Percentiles rank a stretch among this genome's conserved stretches.
Evolutionary conservation across 2,113 vertebrate genomes (phyloP).

Genomic region (Calyptomena viridis): DNA sequence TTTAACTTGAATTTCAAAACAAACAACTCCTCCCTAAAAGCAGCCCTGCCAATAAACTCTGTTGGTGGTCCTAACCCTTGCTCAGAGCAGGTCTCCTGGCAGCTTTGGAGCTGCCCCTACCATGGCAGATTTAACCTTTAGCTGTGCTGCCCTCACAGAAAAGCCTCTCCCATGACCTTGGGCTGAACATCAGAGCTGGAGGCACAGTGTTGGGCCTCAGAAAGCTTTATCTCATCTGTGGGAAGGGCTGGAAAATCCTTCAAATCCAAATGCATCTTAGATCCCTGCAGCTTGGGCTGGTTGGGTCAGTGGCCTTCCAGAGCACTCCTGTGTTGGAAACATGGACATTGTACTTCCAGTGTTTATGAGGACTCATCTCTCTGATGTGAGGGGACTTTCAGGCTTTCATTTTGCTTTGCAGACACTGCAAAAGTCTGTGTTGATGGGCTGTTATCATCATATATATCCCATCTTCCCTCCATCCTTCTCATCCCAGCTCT

Average conservation of each 20-base stretch:
- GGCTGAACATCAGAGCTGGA: neutral
- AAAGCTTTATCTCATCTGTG: neutral
- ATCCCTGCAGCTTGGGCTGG: neutral
- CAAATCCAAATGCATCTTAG: neutral
- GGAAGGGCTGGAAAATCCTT: neutral
- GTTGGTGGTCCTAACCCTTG: conserved; percentile 12
- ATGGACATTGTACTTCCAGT: neutral
- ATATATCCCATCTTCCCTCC: neutral
- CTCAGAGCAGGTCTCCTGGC: neutral
- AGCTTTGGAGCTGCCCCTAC: neutral
- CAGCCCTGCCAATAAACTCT: neutral
- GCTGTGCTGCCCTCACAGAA: neutral
- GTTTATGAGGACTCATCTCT: neutral
- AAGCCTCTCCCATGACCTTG: neutral
- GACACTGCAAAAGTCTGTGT: neutral
- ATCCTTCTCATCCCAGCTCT: neutral
- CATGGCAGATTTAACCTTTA: neutral
- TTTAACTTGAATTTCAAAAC: conserved; percentile 26
- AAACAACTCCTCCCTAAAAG: conserved; percentile 31
- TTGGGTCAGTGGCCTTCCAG: neutral
- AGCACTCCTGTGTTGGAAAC: neutral
- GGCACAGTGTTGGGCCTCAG: neutral
- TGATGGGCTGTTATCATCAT: rapidly evolving
- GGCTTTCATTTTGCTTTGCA: neutral
- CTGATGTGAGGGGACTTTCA: neutral